phyloP scores from a whole-genome alignment of 2,797 vertebrate species.

The Falco columbarius region DNA sequence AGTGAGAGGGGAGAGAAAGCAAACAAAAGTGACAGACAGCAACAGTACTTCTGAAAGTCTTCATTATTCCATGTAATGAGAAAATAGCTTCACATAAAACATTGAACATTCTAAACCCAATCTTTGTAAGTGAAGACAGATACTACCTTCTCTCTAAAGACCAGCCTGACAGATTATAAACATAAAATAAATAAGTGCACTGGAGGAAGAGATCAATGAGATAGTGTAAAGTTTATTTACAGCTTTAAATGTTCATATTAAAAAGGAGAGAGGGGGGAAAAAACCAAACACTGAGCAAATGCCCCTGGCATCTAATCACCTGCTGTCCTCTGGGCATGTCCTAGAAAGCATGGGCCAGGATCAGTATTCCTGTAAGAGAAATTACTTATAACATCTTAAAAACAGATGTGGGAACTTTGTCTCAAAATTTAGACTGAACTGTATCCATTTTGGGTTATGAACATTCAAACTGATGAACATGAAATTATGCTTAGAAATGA shows the following conservation, averaged over 20 bases:
- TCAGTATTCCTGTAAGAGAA: neutral
- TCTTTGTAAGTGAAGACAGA: neutral
- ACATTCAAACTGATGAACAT: neutral
- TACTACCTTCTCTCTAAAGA: neutral
- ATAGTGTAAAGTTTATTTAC: neutral
- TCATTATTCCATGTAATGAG: neutral
- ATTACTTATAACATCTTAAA: neutral
- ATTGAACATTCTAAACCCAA: neutral
- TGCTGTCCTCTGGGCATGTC: neutral
- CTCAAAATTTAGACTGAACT: neutral
- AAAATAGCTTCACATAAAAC: neutral
- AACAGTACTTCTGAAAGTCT: neutral
- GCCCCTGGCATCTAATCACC: neutral
- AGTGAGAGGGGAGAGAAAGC: neutral
- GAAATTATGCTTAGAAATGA: neutral
- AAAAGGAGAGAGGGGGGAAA: neutral
- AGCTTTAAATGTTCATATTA: neutral
- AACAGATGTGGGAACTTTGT: neutral
- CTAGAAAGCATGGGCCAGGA: neutral
- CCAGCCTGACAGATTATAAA: neutral
- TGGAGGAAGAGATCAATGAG: neutral
- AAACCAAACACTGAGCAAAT: neutral
- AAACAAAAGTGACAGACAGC: neutral
- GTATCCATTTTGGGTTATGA: neutral
- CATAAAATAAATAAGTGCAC: neutral